Conservation (phyloP, 2,888 invertebrate genomes). For the Gandaritis pyraliata region DNA sequence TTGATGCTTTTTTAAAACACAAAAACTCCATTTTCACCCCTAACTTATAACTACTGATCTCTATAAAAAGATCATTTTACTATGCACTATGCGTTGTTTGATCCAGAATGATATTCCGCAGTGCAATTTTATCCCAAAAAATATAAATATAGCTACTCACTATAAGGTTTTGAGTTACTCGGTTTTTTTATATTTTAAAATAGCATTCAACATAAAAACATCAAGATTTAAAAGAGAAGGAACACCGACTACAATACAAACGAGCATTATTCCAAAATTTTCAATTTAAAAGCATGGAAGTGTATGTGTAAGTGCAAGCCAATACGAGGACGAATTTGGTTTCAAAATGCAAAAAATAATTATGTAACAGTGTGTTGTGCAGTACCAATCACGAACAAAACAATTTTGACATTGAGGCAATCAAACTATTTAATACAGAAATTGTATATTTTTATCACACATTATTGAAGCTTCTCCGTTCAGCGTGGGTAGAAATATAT, state of each 20-base stretch:
- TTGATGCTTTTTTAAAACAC: constrained; percentile 47
- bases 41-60: too few species aligned
- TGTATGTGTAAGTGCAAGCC: constrained; percentile 81
- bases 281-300: constrained; percentile 64
- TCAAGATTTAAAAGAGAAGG: constrained; percentile 78
- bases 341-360: constrained; percentile 57
- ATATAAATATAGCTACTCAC: too few species aligned
- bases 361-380: constrained; percentile 66
- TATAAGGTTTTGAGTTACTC: too few species aligned
- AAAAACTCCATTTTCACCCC: too few species aligned
- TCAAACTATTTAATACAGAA: constrained; percentile 35
- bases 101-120: too few species aligned
- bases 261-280: constrained; percentile 50
- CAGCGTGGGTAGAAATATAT: background rate
- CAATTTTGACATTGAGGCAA: constrained; percentile 52
- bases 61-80: too few species aligned
- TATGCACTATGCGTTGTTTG: too few species aligned
- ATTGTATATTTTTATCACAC: background rate
- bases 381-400: constrained; percentile 68
- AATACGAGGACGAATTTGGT: constrained; percentile 63
- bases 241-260: constrained; percentile 81
- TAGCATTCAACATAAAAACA: constrained; percentile 56
- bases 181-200: constrained; percentile 43
- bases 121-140: too few species aligned
- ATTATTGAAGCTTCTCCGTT: background rate